A percentile compares a stretch with the other conserved stretches of the same genome.
These are phyloP conservation scores for Cathartes aura DNA, from an alignment of 2,113 vertebrate genomes.

Conservation along the genomic window DNA sequence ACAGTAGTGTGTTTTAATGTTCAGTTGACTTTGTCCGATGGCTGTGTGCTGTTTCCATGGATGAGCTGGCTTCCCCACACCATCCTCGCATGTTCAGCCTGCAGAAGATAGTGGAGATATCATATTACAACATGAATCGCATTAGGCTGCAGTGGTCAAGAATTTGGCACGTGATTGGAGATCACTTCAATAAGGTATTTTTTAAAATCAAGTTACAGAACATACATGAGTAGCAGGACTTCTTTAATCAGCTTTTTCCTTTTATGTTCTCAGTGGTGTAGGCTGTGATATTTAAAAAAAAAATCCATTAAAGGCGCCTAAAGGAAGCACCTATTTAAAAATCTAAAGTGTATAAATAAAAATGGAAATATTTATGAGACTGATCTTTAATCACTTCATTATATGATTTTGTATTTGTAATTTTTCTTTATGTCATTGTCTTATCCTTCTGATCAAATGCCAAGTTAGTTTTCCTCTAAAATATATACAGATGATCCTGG, in stretches of 20 bases:
- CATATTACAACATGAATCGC: conserved; percentile 99
- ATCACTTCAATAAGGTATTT: conserved; percentile 96
- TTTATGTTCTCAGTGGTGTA: neutral
- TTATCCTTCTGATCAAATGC: neutral
- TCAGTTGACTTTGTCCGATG: conserved; percentile 97
- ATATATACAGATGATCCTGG: neutral
- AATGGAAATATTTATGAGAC: neutral
- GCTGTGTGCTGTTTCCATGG: conserved; percentile 97
- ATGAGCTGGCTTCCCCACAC: conserved; percentile 93
- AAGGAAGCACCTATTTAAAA: neutral
- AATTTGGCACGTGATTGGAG: conserved; percentile 97
- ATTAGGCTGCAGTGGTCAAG: conserved; percentile 98
- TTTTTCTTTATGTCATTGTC: neutral
- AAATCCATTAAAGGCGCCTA: neutral
- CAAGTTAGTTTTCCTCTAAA: neutral
- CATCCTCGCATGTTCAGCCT: conserved; percentile 98
- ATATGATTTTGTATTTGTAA: neutral
- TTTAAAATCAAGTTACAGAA: neutral
- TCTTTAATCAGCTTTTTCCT: neutral
- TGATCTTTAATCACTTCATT: neutral
- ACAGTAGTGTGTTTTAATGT: neutral
- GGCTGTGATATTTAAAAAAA: neutral
- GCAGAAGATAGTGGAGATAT: conserved; percentile 99
- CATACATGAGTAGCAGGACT: neutral
- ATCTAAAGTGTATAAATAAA: neutral